These are phyloP conservation scores for Anarrhichthys ocellatus DNA, from an alignment of 2,113 vertebrate species.

Conservation along the genomic window DNA sequence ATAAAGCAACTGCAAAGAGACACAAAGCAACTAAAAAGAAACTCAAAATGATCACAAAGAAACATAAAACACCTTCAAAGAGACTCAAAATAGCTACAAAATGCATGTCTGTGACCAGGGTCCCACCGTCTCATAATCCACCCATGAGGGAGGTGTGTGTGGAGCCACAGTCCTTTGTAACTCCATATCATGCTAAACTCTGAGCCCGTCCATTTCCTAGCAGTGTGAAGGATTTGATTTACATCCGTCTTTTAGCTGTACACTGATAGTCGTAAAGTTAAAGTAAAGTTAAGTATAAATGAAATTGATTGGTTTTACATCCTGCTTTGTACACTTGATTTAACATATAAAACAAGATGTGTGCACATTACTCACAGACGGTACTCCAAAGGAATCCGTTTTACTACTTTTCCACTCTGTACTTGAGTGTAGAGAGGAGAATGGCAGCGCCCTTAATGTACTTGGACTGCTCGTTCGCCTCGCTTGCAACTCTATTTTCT, in stretches of 20 bases:
- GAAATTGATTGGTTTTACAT: too few relatives aligned
- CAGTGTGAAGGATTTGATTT: background rate
- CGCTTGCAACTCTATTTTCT: background rate
- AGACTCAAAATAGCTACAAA: too few relatives aligned
- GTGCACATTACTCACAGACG: background rate
- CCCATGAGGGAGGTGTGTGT: too few relatives aligned
- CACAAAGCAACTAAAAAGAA: too few relatives aligned
- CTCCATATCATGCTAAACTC: too few relatives aligned
- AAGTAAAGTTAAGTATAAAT: background rate
- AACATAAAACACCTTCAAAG: too few relatives aligned
- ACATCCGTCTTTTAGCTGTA: background rate
- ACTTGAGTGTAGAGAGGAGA: background rate
- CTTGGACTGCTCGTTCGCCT: constrained; percentile 5
- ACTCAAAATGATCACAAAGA: too few relatives aligned
- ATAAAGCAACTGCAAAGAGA: too few relatives aligned
- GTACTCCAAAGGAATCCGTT: background rate
- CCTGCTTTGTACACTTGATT: too few relatives aligned
- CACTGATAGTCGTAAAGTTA: background rate
- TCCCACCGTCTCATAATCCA: too few relatives aligned
- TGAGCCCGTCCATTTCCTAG: background rate
- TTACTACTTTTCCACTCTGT: background rate
- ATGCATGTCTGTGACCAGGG: too few relatives aligned
- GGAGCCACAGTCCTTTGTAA: too few relatives aligned
- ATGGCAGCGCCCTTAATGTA: background rate
- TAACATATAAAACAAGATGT: background rate